Evolutionary conservation across 2,888 invertebrate species (phyloP).

Genomic region (Drosophila maculinotata): DNA sequence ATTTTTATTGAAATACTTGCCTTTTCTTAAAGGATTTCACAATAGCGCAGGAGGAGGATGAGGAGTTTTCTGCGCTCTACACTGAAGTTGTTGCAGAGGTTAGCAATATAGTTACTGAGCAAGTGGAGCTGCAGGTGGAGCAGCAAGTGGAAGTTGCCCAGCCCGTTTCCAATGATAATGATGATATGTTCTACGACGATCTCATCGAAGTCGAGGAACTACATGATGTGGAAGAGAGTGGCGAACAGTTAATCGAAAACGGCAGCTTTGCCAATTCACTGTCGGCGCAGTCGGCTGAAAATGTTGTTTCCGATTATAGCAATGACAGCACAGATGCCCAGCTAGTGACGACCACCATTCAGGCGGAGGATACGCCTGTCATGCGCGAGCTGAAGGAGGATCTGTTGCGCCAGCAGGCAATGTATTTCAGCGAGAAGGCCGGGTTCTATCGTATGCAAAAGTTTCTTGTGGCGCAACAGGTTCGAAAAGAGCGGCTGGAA

Average conservation of each 20-base stretch:
- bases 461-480: conserved; percentile 75
- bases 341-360: conserved; percentile 47
- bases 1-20: neutral
- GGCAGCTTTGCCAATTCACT: conserved; percentile 27
- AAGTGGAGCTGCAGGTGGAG: neutral
- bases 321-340: conserved; percentile 52
- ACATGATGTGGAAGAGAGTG: conserved; percentile 28
- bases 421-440: conserved; percentile 79
- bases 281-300: conserved; percentile 32
- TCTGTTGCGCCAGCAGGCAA: conserved; percentile 73
- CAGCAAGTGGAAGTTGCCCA: conserved; percentile 21
- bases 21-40: conserved; percentile 20
- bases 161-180: conserved; percentile 19
- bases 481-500: conserved; percentile 63
- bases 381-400: conserved; percentile 64
- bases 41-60: conserved; percentile 15
- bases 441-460: conserved; percentile 81
- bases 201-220: conserved; percentile 45
- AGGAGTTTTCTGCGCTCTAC: conserved; percentile 27
- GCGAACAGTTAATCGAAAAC: conserved; percentile 26
- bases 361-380: conserved; percentile 47
- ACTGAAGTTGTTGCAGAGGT: conserved; percentile 21
- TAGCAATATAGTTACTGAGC: neutral
- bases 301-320: conserved; percentile 45
- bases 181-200: conserved; percentile 47